Percentiles rank a stretch among this genome's conserved stretches.
Evolutionary conservation across 1,140 invertebrate species (phyloP).

Genomic region (Drosophila seguyi): DNA sequence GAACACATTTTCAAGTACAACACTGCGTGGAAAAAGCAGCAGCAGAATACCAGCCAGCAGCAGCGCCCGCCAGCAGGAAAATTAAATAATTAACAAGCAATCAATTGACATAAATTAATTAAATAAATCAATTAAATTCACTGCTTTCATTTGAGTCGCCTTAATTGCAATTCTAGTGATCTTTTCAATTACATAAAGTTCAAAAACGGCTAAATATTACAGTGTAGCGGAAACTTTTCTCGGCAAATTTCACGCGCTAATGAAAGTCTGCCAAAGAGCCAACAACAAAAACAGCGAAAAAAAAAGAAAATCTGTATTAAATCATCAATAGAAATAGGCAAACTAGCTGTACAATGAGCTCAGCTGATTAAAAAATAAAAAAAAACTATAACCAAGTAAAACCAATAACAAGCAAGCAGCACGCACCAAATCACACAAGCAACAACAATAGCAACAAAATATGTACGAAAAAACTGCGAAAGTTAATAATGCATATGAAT

Average conservation of each 20-base stretch:
- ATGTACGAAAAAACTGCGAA: constrained; percentile 80
- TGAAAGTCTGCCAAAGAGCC: constrained; percentile 57
- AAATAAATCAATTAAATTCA: constrained; percentile 43
- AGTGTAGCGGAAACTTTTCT: constrained; percentile 43
- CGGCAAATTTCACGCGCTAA: constrained; percentile 59
- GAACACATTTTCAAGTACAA: constrained; percentile 76
- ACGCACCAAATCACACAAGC: constrained; percentile 66
- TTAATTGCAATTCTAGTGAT: constrained; percentile 76
- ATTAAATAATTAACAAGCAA: constrained; percentile 50
- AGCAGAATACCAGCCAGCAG: constrained; percentile 48
- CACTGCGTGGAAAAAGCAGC: constrained; percentile 57
- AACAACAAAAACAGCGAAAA: constrained; percentile 3
- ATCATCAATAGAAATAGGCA: constrained; percentile 79
- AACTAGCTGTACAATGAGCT: constrained; percentile 69
- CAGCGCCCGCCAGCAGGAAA: constrained; percentile 59
- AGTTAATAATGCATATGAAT: constrained; percentile 83
- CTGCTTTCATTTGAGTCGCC: constrained; percentile 70
- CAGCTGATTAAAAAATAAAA: constrained; percentile 63
- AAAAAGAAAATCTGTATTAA: constrained; percentile 60
- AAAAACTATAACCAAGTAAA: constrained; percentile 15
- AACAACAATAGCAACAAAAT: constrained; percentile 62
- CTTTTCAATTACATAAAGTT: constrained; percentile 66
- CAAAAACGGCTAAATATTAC: constrained; percentile 29
- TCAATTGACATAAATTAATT: constrained; percentile 44
- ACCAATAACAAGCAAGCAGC: constrained; percentile 33